Evolutionary conservation across 2,797 vertebrate genomes (phyloP).

Genomic region (Sciurus carolinensis): DNA sequence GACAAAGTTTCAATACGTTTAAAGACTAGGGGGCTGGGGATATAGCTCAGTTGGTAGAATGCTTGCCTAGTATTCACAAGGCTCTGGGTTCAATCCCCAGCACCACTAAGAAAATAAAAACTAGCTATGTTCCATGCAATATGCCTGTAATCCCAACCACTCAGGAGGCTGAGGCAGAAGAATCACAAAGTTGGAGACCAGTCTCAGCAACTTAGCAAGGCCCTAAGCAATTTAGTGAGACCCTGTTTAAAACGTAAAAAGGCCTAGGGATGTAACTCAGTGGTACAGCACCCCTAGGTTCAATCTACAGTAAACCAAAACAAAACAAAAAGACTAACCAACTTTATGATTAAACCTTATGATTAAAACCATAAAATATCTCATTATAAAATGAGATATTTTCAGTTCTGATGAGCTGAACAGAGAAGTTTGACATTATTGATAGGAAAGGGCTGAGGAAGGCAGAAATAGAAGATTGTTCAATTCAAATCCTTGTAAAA

Average conservation of each 20-base stretch:
- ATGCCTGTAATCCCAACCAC: not conserved
- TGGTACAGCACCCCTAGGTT: no score
- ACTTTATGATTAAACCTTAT: not conserved
- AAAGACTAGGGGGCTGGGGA: not conserved
- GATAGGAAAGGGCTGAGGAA: not conserved
- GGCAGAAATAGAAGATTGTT: not conserved
- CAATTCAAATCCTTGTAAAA: not conserved
- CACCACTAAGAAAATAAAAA: no score
- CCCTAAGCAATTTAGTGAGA: not conserved
- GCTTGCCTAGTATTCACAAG: no score
- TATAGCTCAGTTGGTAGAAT: no score
- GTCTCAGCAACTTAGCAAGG: not conserved
- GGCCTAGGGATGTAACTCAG: no score
- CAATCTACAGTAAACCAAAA: no score
- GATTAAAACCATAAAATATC: not conserved
- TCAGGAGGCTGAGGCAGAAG: not conserved
- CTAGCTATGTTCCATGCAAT: not conserved
- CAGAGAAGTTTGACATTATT: not conserved
- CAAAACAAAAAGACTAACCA: no score
- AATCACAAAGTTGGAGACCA: not conserved
- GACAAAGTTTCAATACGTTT: not conserved
- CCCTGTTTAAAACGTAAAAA: no score
- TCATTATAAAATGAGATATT: not conserved
- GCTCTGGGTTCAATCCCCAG: no score
- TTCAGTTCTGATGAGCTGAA: not conserved